Evolutionary conservation across 2,888 invertebrate species (phyloP), one percentile per base, ranked within the genome.

Genomic region (Macropis europaea): DNA sequence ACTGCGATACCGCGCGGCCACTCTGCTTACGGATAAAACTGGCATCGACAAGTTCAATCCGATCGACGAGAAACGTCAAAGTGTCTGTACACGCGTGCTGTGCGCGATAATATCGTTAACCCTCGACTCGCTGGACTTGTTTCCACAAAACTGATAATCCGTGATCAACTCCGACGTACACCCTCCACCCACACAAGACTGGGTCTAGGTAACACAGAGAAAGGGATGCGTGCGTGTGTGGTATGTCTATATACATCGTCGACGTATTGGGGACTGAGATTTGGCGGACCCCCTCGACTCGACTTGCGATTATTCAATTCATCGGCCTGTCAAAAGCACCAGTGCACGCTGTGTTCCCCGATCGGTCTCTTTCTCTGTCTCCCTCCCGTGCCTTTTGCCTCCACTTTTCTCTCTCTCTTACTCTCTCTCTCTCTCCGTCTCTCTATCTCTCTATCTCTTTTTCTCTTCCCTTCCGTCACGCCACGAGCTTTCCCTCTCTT

Each of bases 241-340:
- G 43, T n/a, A 40, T 61, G 53, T 50, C 81, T 81, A 77, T 75
- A 81, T 80, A 79, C 73, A 82, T 82, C 50, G 77, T 68, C 56
- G 80, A 83, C 82, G 83, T 86, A 88, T 88, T 85, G 87, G 84
- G 85, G 86, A 87, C 89, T 88, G 89, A 89, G 90, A 90, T 90
- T 89, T 81, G 88, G 89, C 85, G 86, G 85, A 86, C 89, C 89
- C 88, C 84, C 86, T 87, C 89, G 88, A 87, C 89, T 88, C 89
- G 89, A 90, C 90, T 90, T 90, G 90, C 90, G 90, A 90, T 90
- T 90, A 90, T 90, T 90, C 90, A 90, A 90, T 90, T 90, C 90
- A 90, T 90, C 90, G 89, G 89, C 90, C 90, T 90, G 90, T 90
- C 90, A 90, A 90, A 90, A 90, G 89, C 90, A 90, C 90, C 90